Conservation (phyloP, 1,140 invertebrate species). For the Aleiodes sp. region DNA sequence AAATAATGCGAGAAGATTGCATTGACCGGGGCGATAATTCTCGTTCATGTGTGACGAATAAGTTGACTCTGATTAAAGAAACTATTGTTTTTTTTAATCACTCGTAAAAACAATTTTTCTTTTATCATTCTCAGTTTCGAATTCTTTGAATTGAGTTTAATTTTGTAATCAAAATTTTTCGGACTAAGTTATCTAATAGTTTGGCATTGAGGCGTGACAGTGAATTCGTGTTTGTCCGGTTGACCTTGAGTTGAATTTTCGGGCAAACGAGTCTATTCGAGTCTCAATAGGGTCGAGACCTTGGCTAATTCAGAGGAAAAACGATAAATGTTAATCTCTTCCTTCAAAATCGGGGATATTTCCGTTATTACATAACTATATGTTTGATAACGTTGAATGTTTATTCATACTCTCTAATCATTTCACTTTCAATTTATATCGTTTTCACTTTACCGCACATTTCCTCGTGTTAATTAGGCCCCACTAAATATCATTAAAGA, state of each 20-base stretch:
- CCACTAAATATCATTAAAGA: neutral
- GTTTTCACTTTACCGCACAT: neutral
- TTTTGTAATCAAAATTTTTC: too few species aligned
- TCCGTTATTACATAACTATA: neutral
- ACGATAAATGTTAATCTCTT: too few species aligned
- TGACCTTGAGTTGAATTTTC: constrained; percentile 24
- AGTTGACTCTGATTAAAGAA: constrained; percentile 3
- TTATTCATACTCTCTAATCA: neutral
- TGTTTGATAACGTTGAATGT: neutral
- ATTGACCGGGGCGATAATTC: constrained; percentile 47
- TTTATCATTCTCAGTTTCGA: too few species aligned
- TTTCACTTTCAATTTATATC: neutral
- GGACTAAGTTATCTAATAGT: too few species aligned
- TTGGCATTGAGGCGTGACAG: constrained; percentile 20
- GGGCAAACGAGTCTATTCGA: neutral
- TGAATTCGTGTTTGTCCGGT: constrained; percentile 7
- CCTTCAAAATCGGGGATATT: neutral
- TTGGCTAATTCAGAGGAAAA: neutral
- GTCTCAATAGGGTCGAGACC: neutral
- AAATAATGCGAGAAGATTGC: constrained; percentile 50
- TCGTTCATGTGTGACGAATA: neutral
- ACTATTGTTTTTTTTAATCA: neutral
- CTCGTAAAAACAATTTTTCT: too few species aligned
- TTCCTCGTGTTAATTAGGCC: neutral
- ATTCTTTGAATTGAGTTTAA: too few species aligned